A percentile compares a stretch with the other conserved stretches of the same genome.
phyloP scores from a whole-genome alignment of 2,888 invertebrate genomes.

The Polymixis lichenea region DNA sequence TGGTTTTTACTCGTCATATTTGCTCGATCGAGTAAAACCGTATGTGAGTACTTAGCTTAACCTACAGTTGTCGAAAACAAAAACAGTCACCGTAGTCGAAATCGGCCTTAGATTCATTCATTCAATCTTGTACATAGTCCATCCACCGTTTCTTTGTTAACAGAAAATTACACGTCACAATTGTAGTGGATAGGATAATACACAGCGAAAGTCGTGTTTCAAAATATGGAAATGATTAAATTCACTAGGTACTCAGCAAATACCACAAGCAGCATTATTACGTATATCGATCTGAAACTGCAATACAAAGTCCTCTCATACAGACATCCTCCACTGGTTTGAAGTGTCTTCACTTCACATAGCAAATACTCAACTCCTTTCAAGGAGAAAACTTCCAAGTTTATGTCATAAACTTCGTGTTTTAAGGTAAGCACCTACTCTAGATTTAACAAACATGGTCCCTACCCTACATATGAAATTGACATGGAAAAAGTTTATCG shows the following conservation, averaged over 20 bases:
- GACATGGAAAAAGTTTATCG: too few relatives aligned
- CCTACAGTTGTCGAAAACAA: too few relatives aligned
- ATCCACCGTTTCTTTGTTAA: background rate
- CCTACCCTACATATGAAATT: background rate
- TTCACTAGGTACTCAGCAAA: background rate
- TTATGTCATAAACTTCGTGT: slow-evolving; percentile 15
- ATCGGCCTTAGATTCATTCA: too few relatives aligned
- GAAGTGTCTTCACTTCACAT: background rate
- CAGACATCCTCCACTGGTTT: slow-evolving; percentile 1
- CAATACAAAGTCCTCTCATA: slow-evolving; percentile 1
- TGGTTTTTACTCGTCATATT: too few relatives aligned
- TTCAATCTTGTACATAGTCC: background rate
- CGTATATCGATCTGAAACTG: background rate
- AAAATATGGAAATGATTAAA: background rate
- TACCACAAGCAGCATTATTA: background rate
- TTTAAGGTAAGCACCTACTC: slow-evolving; percentile 4
- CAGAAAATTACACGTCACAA: background rate
- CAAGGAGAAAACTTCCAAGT: slow-evolving; percentile 19
- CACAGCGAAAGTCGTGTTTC: background rate
- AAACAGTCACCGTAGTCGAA: too few relatives aligned
- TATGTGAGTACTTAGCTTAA: too few relatives aligned
- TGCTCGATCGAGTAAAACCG: too few relatives aligned
- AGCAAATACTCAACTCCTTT: slow-evolving; percentile 24
- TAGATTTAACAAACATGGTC: background rate
- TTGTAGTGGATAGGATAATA: background rate